Conservation (phyloP, 2,113 vertebrate genomes). For the Oenanthe oenanthe region DNA sequence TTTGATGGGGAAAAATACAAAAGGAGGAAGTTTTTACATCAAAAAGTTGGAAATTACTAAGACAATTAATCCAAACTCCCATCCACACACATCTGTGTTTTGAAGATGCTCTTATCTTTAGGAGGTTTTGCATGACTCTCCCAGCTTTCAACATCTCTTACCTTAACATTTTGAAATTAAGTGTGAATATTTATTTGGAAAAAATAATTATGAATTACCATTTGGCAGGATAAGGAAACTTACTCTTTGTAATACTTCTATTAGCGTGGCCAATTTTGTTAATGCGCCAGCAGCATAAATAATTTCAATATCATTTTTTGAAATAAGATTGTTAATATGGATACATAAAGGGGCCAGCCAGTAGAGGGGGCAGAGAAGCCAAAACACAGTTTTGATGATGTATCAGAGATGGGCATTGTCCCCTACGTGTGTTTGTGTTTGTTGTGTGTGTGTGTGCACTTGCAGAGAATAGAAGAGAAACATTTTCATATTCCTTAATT, state of each 20-base stretch:
- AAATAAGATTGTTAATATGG: background rate
- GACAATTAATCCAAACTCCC: background rate
- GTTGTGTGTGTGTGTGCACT: fast-evolving
- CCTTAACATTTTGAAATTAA: background rate
- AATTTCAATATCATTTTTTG: background rate
- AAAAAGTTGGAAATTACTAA: background rate
- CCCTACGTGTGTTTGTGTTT: background rate
- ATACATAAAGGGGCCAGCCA: background rate
- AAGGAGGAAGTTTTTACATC: background rate
- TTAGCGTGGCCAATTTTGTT: background rate
- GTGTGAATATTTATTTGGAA: background rate
- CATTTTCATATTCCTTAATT: background rate
- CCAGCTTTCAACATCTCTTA: background rate
- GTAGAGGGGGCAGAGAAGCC: constrained; percentile 51
- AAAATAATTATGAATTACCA: background rate
- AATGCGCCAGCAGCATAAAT: background rate
- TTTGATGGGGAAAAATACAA: background rate
- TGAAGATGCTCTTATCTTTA: background rate
- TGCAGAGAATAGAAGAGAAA: background rate
- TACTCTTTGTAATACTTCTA: background rate
- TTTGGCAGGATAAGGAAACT: background rate
- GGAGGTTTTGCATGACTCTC: background rate
- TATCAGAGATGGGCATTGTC: background rate
- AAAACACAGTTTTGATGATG: background rate
- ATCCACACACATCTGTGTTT: background rate